Conservation (phyloP, 2,797 vertebrate species). For the Meda fulgida region DNA sequence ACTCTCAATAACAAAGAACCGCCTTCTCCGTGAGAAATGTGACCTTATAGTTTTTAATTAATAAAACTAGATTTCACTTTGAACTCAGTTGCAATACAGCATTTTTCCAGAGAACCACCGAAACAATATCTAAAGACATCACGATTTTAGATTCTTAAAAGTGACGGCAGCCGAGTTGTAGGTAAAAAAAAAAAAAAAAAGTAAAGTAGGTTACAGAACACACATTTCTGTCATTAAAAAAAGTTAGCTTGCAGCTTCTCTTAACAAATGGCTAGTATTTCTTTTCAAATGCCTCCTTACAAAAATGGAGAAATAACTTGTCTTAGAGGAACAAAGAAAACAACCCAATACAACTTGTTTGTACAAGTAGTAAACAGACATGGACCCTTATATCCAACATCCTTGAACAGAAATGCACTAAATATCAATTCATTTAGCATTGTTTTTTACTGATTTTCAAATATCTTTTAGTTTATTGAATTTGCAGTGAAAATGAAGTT, state of each 20-base stretch:
- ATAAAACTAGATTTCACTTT: background rate
- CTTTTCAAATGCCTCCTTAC: background rate
- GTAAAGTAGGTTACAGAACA: background rate
- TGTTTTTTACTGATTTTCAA: background rate
- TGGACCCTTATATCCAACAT: background rate
- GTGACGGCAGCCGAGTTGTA: background rate
- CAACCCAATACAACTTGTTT: background rate
- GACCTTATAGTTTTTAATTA: background rate
- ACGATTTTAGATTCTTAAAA: background rate
- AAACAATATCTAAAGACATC: background rate
- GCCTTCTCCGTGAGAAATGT: background rate
- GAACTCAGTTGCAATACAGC: background rate
- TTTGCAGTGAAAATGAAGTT: background rate
- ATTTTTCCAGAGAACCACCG: background rate
- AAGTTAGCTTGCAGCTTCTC: background rate
- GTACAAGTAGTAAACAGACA: background rate
- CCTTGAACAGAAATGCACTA: background rate
- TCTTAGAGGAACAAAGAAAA: background rate
- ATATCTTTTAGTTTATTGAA: background rate
- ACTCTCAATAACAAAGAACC: background rate
- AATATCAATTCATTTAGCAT: background rate
- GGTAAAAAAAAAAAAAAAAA: no score
- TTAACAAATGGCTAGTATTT: background rate
- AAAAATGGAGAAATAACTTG: background rate
- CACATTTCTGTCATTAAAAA: background rate